Conservation (phyloP, 1,140 invertebrate genomes). For the Geopemphigus sp. region DNA sequence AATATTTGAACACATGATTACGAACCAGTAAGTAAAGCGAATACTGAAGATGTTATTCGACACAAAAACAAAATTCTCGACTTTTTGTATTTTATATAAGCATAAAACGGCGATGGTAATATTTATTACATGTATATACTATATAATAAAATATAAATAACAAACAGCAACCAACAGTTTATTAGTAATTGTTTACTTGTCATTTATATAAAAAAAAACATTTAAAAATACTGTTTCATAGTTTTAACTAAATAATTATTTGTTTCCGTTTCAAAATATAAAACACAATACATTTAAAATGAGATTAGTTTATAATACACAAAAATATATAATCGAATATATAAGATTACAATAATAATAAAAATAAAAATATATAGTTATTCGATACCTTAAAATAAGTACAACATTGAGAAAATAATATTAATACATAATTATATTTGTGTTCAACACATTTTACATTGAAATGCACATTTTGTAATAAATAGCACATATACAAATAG, state of each 20-base stretch:
- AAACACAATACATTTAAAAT: constrained; percentile 5
- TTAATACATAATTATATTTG: constrained; percentile 29
- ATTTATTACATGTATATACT: too few relatives aligned
- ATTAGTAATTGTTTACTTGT: background rate
- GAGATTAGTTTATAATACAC: constrained; percentile 22
- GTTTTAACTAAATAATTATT: constrained; percentile 20
- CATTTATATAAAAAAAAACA: background rate
- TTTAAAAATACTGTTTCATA: constrained; percentile 21
- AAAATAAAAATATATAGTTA: constrained; percentile 39
- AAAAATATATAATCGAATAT: constrained; percentile 48
- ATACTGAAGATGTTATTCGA: background rate
- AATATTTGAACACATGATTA: constrained; percentile 33
- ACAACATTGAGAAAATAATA: constrained; percentile 42
- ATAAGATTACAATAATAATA: constrained; percentile 32
- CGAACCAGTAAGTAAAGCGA: background rate
- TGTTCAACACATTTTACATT: constrained; percentile 25
- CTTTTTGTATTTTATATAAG: constrained; percentile 8
- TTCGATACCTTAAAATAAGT: constrained; percentile 47
- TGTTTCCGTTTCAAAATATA: constrained; percentile 22
- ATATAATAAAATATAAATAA: background rate
- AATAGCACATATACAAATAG: constrained; percentile 44
- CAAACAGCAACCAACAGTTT: background rate
- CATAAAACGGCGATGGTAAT: background rate
- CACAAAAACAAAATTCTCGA: background rate
- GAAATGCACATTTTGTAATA: constrained; percentile 9